Conservation (phyloP, 1,140 invertebrate species). For the Geopemphigus sp. region DNA sequence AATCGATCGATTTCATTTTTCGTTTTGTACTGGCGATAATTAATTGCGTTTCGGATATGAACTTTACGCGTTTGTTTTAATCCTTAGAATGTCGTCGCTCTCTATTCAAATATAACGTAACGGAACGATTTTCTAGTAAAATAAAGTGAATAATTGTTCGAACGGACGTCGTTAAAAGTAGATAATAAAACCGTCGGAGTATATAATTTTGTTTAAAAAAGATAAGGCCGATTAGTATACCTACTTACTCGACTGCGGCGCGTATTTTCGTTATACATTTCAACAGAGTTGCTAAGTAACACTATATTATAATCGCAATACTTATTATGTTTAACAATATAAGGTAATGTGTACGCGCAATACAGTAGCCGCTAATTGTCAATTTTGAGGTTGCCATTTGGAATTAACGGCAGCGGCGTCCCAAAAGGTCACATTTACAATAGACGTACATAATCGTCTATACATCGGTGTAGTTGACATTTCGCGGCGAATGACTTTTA, state of each 20-base stretch:
- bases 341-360: neutral
- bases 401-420: constrained; percentile 23
- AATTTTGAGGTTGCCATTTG: constrained; percentile 50
- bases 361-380: constrained; percentile 44
- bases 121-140: no score
- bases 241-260: neutral
- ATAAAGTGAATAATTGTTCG: no score
- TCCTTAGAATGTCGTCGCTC: no score
- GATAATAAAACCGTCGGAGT: no score
- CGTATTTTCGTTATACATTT: constrained; percentile 15
- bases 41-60: no score
- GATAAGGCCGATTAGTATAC: constrained; percentile 15
- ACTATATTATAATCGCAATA: neutral
- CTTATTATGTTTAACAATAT: no score
- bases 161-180: no score
- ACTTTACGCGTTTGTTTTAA: no score
- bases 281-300: constrained; percentile 30
- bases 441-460: constrained; percentile 40
- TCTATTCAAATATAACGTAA: no score
- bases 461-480: constrained; percentile 33
- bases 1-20: no score
- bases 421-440: constrained; percentile 45
- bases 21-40: no score
- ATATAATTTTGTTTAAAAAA: no score
- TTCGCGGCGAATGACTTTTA: constrained; percentile 46